A percentile compares a stretch with the other conserved stretches of the same genome.
Conservation (phyloP, 1,140 invertebrate genomes). For the Lepidostoma basale region DNA sequence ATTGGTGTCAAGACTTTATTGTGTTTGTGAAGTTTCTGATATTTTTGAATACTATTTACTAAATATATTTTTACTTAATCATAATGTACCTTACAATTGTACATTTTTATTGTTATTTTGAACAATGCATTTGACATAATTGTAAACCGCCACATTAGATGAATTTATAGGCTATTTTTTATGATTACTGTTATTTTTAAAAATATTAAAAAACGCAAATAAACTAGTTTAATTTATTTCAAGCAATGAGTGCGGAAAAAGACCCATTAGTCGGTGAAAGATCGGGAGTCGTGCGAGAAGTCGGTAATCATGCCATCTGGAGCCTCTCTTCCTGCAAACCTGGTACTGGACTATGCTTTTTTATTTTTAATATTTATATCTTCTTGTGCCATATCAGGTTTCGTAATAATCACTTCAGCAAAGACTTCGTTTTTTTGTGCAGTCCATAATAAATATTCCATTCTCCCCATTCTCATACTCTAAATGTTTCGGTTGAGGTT, state of each 20-base stretch:
- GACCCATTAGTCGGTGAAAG: conserved; percentile 76
- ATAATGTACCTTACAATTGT: not conserved
- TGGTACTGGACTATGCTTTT: conserved; percentile 60
- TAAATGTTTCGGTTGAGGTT: too few species aligned
- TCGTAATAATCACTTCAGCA: conserved; percentile 24
- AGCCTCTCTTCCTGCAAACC: conserved; percentile 98
- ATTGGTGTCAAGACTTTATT: too few species aligned
- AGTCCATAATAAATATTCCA: too few species aligned
- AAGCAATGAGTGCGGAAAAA: conserved; percentile 51
- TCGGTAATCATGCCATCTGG: conserved; percentile 96
- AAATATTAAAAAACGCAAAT: not conserved
- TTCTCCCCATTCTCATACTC: too few species aligned
- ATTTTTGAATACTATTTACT: too few species aligned
- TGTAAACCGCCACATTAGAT: too few species aligned
- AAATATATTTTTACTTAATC: too few species aligned
- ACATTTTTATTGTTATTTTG: not conserved
- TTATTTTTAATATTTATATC: not conserved
- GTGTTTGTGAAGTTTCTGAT: too few species aligned
- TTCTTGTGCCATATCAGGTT: conserved; percentile 3
- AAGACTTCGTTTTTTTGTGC: not conserved
- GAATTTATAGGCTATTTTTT: too few species aligned
- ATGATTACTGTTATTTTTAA: not conserved
- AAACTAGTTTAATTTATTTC: too few species aligned
- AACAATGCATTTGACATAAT: not conserved
- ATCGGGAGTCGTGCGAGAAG: conserved; percentile 84